Base-by-base conservation (phyloP, 2,113 vertebrate species). In the Fukomys damarensis region DNA sequence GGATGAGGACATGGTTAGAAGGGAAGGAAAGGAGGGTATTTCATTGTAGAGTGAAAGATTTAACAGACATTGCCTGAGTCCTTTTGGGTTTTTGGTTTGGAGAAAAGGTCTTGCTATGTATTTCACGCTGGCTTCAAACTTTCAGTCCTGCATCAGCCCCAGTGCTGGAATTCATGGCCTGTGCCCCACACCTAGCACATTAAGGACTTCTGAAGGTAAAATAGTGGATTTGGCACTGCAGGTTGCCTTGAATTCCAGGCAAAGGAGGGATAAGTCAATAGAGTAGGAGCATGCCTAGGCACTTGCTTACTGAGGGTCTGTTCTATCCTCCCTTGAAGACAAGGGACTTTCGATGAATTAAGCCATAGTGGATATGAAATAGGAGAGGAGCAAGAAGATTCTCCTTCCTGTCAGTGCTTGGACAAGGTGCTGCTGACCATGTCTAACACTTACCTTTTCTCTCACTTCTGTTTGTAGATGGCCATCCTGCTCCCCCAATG, bases 401-500 rank as follows among this genome's bases (percentile, higher is more conserved):
- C 28, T 81, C 32, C 16, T 83, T 86, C 54, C 70, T 89, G 1
- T 72, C 52, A 72, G 6, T 72, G 74, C 38, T 94, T 83, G 35
- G 30, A 83, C 61, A 91, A 35, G 22, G 26, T 89, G 20, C 65
- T 61, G 6, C 46, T 81, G 43, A 38, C 66, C n/a, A 59, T 80
- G 28, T 76, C 70, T 93, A 86, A 92, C 79, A 59, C 58, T 93
- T 86, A 28, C 28, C 49, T 79, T 87, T 93, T 94, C 63, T 93
- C 68, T 96, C 22, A 1, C 13, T 74, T 91, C 61, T 79, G 0
- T 72, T 66, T 86, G 28, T 97, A 99, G 99, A 99, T 96, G 99
- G 99, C 35, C 98, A 98, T 20, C 98, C 99, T 63, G 99, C 99
- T 4, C 99, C 99, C n/a, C 98, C 96, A 3, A 86, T 99, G 98